Conservation (phyloP, 2,113 vertebrate genomes). For the Recurvirostra avosetta region DNA sequence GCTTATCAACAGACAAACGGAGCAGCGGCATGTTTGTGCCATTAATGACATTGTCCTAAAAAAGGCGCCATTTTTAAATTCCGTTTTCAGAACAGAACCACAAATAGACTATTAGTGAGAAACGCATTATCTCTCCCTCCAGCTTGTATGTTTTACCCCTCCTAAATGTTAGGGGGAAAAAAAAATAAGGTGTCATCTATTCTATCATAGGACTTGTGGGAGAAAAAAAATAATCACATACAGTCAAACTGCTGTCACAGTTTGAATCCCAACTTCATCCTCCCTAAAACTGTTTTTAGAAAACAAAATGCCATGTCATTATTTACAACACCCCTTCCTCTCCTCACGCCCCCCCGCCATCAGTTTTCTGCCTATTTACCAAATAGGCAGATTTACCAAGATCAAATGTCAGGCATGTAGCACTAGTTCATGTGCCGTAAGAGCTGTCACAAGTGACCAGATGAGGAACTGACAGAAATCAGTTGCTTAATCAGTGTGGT, state of each 20-base stretch:
- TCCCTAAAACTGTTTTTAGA: neutral
- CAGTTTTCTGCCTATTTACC: neutral
- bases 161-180: neutral
- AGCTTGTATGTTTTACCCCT: neutral
- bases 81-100: constrained; percentile 37
- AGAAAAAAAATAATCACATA: neutral
- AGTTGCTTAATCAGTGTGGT: neutral
- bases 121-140: neutral
- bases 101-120: neutral
- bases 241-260: neutral
- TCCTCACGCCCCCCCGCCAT: neutral
- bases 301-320: neutral
- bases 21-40: neutral
- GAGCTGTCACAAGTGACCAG: neutral
- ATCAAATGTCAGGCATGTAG: neutral
- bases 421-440: neutral
- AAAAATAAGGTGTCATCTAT: neutral
- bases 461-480: neutral
- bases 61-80: neutral
- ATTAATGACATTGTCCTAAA: neutral
- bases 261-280: neutral
- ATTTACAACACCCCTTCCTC: neutral
- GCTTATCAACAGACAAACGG: neutral
- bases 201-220: neutral
- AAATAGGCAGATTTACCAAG: neutral